A percentile compares a stretch with the other conserved stretches of the same genome.
These are phyloP conservation scores for Muntiacus muntjak DNA, from an alignment of 2,113 vertebrate species.

Conservation along the genomic window DNA sequence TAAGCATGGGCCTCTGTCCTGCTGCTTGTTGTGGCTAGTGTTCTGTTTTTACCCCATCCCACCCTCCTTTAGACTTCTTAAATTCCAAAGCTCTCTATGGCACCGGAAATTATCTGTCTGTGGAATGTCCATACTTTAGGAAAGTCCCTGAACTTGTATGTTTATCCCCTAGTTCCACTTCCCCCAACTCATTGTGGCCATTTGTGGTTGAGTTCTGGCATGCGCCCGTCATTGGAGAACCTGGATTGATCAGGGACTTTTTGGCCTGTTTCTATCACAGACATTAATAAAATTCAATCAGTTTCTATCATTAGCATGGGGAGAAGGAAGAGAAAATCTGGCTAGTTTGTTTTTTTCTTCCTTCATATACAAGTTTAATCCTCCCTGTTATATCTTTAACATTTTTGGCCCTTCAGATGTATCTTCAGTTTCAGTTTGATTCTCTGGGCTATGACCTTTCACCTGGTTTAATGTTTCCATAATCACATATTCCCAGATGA, in stretches of 20 bases:
- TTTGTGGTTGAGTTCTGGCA: background rate
- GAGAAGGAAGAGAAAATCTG: background rate
- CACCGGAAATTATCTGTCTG: background rate
- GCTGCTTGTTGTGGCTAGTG: background rate
- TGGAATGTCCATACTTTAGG: background rate
- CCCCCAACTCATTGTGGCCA: background rate
- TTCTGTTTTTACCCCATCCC: background rate
- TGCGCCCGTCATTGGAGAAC: background rate
- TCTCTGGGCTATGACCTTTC: background rate
- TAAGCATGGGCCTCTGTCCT: background rate
- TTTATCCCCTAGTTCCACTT: background rate
- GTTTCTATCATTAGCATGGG: background rate
- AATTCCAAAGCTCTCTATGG: background rate
- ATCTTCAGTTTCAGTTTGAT: background rate
- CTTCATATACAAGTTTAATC: background rate
- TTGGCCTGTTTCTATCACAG: background rate
- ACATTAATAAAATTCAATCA: background rate
- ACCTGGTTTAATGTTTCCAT: background rate
- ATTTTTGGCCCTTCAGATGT: background rate
- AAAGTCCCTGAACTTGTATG: background rate
- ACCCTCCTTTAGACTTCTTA: background rate
- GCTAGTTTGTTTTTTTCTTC: background rate
- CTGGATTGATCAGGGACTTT: background rate
- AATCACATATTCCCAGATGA: background rate
- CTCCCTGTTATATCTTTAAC: background rate